These are phyloP conservation scores for human DNA, from an alignment of 2,113 vertebrate species.

Conservation along the genomic window GRCh38 chr6:72097001-72097500, in stretches of 20 bases:
- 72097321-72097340: background rate
- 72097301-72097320: background rate
- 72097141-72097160: conserved; percentile 97
- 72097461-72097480: background rate
- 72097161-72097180: conserved; percentile 87
- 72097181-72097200: background rate
- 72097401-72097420: background rate
- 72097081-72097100: conserved; percentile 97
- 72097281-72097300: background rate
- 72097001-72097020: conserved; percentile 95
- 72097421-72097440: background rate
- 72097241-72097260: no score
- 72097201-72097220: background rate
- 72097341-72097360: background rate
- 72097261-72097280: background rate
- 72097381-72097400: background rate
- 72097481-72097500: background rate
- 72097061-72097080: conserved; percentile 99
- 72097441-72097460: background rate
- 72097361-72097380: background rate
- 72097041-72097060: conserved; percentile 98
- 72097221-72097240: background rate
- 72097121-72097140: conserved; percentile 97
- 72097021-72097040: conserved; percentile 95
- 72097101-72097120: conserved; percentile 99